These are phyloP conservation scores for Sepiola atlantica DNA, from an alignment of 2,888 invertebrate genomes.

Conservation along the genomic window DNA sequence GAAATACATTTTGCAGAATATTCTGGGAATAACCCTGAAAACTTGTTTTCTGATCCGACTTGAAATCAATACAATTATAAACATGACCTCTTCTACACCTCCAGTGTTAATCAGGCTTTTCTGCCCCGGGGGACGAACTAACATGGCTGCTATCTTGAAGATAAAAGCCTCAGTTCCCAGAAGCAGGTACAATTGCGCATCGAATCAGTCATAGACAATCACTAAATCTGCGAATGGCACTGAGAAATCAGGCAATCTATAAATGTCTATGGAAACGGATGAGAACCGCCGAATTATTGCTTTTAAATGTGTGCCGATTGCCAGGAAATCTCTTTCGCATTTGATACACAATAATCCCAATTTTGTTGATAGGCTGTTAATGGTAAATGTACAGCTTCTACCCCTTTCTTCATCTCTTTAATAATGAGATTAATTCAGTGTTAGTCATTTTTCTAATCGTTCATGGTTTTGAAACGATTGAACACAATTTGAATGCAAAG, in stretches of 20 bases:
- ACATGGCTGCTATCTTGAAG: neutral
- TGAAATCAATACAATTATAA: neutral
- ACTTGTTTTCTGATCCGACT: neutral
- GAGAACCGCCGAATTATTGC: neutral
- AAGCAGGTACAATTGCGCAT: neutral
- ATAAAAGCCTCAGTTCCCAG: neutral
- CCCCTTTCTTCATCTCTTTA: neutral
- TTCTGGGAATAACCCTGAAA: no score
- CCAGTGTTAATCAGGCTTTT: neutral
- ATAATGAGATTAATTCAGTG: neutral
- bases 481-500: conserved; percentile 3
- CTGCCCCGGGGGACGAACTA: neutral
- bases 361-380: neutral
- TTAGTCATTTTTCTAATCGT: neutral
- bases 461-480: neutral
- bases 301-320: neutral
- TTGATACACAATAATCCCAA: neutral
- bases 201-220: neutral
- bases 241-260: neutral
- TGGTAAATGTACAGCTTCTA: neutral
- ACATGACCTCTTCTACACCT: neutral
- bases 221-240: neutral
- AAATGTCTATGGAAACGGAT: neutral
- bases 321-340: neutral
- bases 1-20: no score